A percentile compares a stretch with the other conserved stretches of the same genome.
Conservation (phyloP, 1,140 invertebrate genomes). For the Olivierus martensii region DNA sequence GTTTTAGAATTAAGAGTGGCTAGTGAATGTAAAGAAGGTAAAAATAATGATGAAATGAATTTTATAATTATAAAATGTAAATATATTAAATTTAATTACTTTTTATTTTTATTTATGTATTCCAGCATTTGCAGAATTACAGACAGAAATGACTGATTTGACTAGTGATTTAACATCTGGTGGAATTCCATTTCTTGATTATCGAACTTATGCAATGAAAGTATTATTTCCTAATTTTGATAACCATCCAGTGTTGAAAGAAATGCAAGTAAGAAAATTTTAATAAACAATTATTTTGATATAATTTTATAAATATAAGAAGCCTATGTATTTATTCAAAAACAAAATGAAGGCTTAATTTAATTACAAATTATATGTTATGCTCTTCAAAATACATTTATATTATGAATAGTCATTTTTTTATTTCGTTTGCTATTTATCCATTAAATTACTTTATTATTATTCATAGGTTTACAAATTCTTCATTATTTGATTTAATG, state of each 20-base stretch:
- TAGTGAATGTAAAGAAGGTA: slow-evolving; percentile 17
- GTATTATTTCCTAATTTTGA: slow-evolving; percentile 93
- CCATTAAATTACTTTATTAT: too few species aligned
- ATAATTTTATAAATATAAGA: too few species aligned
- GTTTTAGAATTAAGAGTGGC: slow-evolving; percentile 76
- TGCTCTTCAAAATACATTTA: too few species aligned
- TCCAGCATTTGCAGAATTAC: slow-evolving; percentile 89
- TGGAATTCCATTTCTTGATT: slow-evolving; percentile 95
- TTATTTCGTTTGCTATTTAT: too few species aligned
- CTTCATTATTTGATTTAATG: too few species aligned
- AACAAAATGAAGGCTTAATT: too few species aligned
- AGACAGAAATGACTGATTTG: slow-evolving; percentile 98
- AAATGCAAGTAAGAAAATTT: slow-evolving; percentile 19
- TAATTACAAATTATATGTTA: too few species aligned
- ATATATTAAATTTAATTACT: not conserved
- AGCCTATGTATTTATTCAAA: too few species aligned
- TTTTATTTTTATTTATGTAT: not conserved
- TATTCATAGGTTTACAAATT: too few species aligned
- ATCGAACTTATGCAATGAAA: slow-evolving; percentile 94
- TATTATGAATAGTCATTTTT: too few species aligned
- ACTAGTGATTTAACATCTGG: slow-evolving; percentile 85
- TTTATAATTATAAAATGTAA: not conserved
- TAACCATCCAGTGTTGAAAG: slow-evolving; percentile 62
- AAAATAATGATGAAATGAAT: not conserved
- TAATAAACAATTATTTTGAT: not conserved